These are phyloP conservation scores for Perognathus longimembris DNA, from an alignment of 2,113 vertebrate genomes.

Conservation along the genomic window DNA sequence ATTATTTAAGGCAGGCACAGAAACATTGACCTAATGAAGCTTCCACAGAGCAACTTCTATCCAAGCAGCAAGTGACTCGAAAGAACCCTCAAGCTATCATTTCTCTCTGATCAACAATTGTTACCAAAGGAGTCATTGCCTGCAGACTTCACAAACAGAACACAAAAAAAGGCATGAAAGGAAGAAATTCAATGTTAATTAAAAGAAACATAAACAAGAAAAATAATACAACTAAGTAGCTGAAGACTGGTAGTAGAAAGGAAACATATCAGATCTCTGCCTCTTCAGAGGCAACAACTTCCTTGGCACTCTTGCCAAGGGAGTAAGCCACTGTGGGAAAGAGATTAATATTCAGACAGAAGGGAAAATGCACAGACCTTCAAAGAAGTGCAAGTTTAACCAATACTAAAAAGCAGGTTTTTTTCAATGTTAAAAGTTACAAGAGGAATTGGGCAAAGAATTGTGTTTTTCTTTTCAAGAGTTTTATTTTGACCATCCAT, in stretches of 20 bases:
- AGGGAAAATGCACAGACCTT: background rate
- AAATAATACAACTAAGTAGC: slow-evolving; percentile 63
- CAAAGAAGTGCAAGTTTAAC: slow-evolving; percentile 45
- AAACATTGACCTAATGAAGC: slow-evolving; percentile 55
- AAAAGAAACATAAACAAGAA: slow-evolving; percentile 67
- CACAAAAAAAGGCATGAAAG: slow-evolving; percentile 47
- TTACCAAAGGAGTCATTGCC: slow-evolving; percentile 41
- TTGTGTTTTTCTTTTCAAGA: background rate
- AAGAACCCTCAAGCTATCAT: slow-evolving; percentile 30
- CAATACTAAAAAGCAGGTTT: background rate
- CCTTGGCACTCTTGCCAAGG: slow-evolving; percentile 46
- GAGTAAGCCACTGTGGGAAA: slow-evolving; percentile 1
- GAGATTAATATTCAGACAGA: slow-evolving; percentile 43
- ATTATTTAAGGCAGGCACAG: background rate
- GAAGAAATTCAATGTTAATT: slow-evolving; percentile 68
- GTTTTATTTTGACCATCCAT: slow-evolving; percentile 5
- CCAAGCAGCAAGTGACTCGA: background rate
- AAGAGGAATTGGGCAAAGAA: background rate
- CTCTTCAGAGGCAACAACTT: slow-evolving; percentile 36
- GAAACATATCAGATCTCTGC: slow-evolving; percentile 51
- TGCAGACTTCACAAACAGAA: slow-evolving; percentile 44
- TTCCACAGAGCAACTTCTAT: slow-evolving; percentile 33
- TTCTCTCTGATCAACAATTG: slow-evolving; percentile 52
- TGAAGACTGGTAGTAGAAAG: slow-evolving; percentile 35
- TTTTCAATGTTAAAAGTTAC: slow-evolving; percentile 27